Base-by-base conservation (phyloP, 2,888 invertebrate species). In the Pseudanteris insignis region DNA sequence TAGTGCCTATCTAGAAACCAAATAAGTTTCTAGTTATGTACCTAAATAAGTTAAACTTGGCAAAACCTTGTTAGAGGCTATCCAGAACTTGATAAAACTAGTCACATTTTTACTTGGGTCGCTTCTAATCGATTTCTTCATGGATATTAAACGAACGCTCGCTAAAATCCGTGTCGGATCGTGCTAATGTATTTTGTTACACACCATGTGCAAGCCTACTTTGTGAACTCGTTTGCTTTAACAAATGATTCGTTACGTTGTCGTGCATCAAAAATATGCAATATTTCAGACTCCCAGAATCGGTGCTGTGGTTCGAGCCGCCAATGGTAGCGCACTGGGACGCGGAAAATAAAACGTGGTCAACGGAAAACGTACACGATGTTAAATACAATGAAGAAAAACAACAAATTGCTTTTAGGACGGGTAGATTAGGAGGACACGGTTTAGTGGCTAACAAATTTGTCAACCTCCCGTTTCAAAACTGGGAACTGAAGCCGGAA, bases 331-430 rank as follows among this genome's bases (percentile, higher is more conserved):
- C 89, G 38, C 88, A 89, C 67, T 91, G 91, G 90, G 86, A 89
- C 60, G 81, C 81, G 44, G 79, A 79, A 61, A 74, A 74, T 71
- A 67, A 76, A 67, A 55, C 80, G 30, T 91, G 91, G 91, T 88
- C 88, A 0, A 86, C 84, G 11, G 85, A 88, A 67, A 88, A 89
- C 68, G 84, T 91, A 4, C 89, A 91, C 69, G 91, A 91, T 65
- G 84, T 86, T 54, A 91, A 92, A 76, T 93, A 89, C 71, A 92
- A 92, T 73, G 94, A 94, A 75, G 92, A 93, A 70, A 91, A 91
- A 71, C 86, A 90, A 2, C 86, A 86, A 0, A 82, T 92, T 30
- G 88, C 89, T 63, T 92, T 93, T 71, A 83, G 91, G 41, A 89
- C 89, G 0, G 90, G 90, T 0, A 84, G 86, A 44, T 83, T 90